A percentile compares a stretch with the other conserved stretches of the same genome.
Evolutionary conservation across 2,797 vertebrate species (phyloP).

Genomic region (Myiotriccus ornatus): DNA sequence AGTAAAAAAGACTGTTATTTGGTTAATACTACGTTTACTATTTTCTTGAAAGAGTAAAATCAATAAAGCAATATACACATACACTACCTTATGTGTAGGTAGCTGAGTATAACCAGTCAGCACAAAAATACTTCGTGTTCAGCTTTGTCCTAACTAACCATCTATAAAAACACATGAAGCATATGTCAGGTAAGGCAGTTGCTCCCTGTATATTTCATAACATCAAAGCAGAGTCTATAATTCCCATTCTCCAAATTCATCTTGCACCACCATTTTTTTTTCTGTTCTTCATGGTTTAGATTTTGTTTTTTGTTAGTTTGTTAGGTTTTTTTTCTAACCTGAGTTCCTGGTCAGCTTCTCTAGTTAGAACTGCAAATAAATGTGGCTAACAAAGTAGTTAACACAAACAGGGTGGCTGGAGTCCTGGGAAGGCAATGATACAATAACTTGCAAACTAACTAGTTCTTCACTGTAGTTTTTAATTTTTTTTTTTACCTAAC

Average conservation of each 20-base stretch:
- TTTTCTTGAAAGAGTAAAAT: not conserved
- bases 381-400: not conserved
- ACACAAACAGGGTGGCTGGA: not conserved
- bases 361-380: not conserved
- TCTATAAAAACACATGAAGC: not conserved
- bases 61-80: not conserved
- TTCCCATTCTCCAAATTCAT: not conserved
- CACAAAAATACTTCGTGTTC: not conserved
- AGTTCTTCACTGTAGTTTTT: not conserved
- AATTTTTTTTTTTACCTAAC: not conserved
- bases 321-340: not conserved
- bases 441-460: not conserved
- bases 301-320: fast-evolving
- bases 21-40: not conserved
- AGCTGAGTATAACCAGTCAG: not conserved
- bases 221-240: not conserved
- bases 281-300: fast-evolving
- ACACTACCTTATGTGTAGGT: not conserved
- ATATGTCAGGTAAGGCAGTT: not conserved
- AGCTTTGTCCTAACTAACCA: not conserved
- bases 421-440: not conserved
- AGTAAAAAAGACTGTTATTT: not conserved
- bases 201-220: not conserved
- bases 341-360: not conserved
- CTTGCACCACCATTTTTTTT: not conserved